phyloP scores from a whole-genome alignment of 2,888 invertebrate genomes.

The Drosophila mercatorum region DNA sequence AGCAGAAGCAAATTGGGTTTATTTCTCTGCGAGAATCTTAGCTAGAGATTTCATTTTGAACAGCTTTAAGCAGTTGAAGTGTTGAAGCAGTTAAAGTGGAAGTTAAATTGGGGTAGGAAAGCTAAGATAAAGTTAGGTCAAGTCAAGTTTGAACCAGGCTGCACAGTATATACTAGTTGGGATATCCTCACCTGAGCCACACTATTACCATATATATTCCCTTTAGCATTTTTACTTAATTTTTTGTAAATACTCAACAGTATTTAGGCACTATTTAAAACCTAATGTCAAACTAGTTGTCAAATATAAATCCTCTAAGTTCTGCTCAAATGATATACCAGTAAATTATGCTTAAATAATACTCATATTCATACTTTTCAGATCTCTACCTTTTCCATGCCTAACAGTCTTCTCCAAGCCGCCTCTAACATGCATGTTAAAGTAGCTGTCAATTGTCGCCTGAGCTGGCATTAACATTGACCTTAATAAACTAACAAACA shows the following conservation, averaged over 20 bases:
- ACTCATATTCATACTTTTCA: not conserved
- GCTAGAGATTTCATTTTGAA: not conserved
- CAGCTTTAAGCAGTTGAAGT: no score
- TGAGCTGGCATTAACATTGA: conserved; percentile 73
- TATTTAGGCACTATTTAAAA: no score
- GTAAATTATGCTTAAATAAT: not conserved
- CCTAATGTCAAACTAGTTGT: no score
- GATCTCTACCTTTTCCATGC: not conserved
- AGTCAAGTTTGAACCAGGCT: no score
- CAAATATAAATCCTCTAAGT: not conserved
- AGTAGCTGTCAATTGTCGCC: conserved; percentile 10
- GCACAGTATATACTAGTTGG: no score
- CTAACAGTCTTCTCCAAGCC: conserved; percentile 2
- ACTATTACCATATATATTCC: no score
- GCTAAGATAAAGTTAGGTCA: no score
- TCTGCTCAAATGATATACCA: not conserved
- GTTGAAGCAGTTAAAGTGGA: no score
- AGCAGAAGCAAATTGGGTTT: not conserved
- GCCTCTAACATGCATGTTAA: conserved; percentile 18
- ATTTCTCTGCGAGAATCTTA: not conserved
- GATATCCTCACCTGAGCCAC: no score
- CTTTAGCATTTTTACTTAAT: no score
- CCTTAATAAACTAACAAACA: conserved; percentile 65
- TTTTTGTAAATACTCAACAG: not conserved
- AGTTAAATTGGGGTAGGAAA: no score